These are phyloP conservation scores for Oryzias sinensis DNA, from an alignment of 2,797 vertebrate genomes.

Conservation along the genomic window DNA sequence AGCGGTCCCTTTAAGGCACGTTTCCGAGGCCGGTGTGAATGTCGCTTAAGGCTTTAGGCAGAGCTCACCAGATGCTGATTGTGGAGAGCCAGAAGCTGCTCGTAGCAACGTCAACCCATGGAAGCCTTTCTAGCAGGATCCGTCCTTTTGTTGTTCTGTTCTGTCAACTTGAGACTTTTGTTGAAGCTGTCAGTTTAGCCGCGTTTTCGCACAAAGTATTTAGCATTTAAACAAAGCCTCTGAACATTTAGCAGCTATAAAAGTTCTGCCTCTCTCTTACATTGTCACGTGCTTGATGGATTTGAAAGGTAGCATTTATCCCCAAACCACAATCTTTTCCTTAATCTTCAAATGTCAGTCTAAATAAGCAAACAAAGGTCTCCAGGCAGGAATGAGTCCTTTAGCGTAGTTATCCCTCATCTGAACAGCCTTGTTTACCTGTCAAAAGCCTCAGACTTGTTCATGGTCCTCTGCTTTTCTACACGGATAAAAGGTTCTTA, in stretches of 20 bases:
- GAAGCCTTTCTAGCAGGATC: too few relatives aligned
- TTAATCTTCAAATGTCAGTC: neutral
- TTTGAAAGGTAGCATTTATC: neutral
- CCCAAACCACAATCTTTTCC: neutral
- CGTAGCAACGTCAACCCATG: too few relatives aligned
- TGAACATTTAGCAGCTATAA: neutral
- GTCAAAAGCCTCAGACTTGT: constrained; percentile 1
- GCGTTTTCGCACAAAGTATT: neutral
- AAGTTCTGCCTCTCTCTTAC: neutral
- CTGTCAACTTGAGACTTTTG: neutral
- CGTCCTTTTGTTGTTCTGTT: too few relatives aligned
- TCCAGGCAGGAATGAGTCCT: neutral
- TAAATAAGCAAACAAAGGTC: too few relatives aligned
- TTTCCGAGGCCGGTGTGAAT: too few relatives aligned
- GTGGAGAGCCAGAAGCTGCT: too few relatives aligned
- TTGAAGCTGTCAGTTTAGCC: neutral
- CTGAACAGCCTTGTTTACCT: neutral
- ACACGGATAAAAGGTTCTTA: neutral
- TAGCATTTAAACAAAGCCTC: neutral
- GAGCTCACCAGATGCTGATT: too few relatives aligned
- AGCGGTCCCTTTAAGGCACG: too few relatives aligned
- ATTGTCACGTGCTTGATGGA: neutral
- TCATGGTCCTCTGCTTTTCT: neutral
- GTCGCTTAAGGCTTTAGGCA: too few relatives aligned
- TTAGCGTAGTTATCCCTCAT: neutral